Evolutionary conservation across 2,888 invertebrate species (phyloP), one percentile per base, ranked within the genome.

Genomic region (Stratiomys singularior): DNA sequence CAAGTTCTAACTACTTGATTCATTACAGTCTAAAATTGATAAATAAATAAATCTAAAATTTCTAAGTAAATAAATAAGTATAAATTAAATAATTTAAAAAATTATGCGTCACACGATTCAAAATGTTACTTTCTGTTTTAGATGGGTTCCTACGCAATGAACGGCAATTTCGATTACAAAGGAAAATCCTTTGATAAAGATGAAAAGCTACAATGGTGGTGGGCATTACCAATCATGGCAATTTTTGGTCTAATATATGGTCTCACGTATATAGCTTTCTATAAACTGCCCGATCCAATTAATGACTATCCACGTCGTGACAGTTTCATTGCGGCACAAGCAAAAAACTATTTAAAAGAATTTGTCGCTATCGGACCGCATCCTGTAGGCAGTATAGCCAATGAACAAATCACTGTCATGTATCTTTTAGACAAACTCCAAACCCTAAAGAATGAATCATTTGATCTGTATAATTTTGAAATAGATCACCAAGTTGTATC

Each of bases 311-410:
- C 3, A 9, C 7, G 25, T 1, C 30, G 0, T 11, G 74, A 60
- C 1, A 37, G 21, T 28, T 74, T 74, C 23, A 44, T 92, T 77
- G 92, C 93, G 25, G 92, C 93, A 85, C 88, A 92, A 80, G 94
- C 94, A 0, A 88, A 90, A 82, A 85, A 89, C 80, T 90, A 92
- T 85, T 86, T 94, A 27, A 86, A 89, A 30, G 88, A 89, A 74
- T 85, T 95, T 30, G 91, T 92, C 0, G 88, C 88, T 18, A 85
- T 93, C 66, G 95, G 95, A 0, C 92, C 93, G 0, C 88, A 93
- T 80, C 90, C 93, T 1, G 90, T 91, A 47, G 95, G 94, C 28
- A 93, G 93, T 83, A 87, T 89, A 60, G 92, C 90, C 81, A 94
- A 94, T 86, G 94, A 95, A 87, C 88, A 91, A 23, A 83, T 88